Evolutionary conservation across 1,140 invertebrate genomes (phyloP), one percentile per base, ranked within the genome.

Genomic region (Apis florea): DNA sequence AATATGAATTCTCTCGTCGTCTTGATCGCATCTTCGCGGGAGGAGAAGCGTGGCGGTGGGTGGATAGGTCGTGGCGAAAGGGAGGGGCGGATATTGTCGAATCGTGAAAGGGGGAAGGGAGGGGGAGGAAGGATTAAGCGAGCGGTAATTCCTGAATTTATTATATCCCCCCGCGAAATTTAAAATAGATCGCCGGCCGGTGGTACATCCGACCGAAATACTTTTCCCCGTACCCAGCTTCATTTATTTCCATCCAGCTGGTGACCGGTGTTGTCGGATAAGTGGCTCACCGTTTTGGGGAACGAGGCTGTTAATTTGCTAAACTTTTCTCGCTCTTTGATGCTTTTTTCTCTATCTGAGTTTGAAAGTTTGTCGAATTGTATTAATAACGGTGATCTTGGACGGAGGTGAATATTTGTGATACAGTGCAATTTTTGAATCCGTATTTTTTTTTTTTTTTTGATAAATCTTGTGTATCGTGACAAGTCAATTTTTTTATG

Each of bases 101-200:
- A 76, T 82, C 79, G 79, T 26, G 31, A 31, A 5, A 40, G 26
- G 26, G 26, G 26, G 26, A 2, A 31, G 26, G 31, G 31, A 5
- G 31, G 31, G 4, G 1, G 31, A 21, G 66, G 64, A 49, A 56
- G 66, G 74, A 63, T 69, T 54, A 70, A 69, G 49, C 74, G 31
- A 49, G 58, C n/a, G 66, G 67, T 78, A 64, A 54, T 61, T 76
- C 74, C 26, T 31, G 56, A 53, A 82, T 82, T 77, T 82, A 82
- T 82, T 49, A 21, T 58, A 40, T 40, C 4, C 31, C 31, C n/a
- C 49, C 13, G 67, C 51, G 67, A 71, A 70, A 56, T 70, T 69
- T 69, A 70, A 82, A 82, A 54, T 76, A 59, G 49, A 69, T 49
- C 21, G 56, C 21, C 56, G 74, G 31, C 54, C 53, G 19, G 3